Evolutionary conservation across 2,888 invertebrate species (phyloP).

Genomic region (Pomacea canaliculata): DNA sequence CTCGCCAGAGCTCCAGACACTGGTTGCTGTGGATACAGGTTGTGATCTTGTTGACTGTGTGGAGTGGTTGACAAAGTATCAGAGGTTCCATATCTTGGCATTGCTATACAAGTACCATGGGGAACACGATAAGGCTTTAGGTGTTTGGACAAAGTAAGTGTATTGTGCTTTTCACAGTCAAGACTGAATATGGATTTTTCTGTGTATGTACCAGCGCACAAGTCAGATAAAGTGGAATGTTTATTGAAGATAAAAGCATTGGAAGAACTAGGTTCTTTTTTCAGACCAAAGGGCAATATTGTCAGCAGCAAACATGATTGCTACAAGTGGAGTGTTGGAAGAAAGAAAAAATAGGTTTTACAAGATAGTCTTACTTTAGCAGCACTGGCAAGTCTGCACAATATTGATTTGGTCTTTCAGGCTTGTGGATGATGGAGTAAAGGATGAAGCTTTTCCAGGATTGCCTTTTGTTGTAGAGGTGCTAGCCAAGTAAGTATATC

Average conservation of each 20-base stretch:
- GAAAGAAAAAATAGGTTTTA: too few species aligned
- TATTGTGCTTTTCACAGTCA: neutral
- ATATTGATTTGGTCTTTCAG: constrained; percentile 45
- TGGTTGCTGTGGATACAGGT: constrained; percentile 61
- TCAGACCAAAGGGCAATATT: too few species aligned
- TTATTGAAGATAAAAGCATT: too few species aligned
- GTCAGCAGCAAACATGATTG: too few species aligned
- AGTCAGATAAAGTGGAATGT: too few species aligned
- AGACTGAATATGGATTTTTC: too few species aligned
- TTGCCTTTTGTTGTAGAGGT: constrained; percentile 69
- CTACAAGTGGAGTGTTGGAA: too few species aligned
- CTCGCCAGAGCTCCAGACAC: constrained; percentile 61
- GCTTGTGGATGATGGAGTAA: constrained; percentile 66
- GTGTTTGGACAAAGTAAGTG: constrained; percentile 69
- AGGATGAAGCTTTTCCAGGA: constrained; percentile 70
- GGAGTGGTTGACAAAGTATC: constrained; percentile 67
- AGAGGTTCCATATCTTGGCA: constrained; percentile 69
- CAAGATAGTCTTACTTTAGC: too few species aligned
- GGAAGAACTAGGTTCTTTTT: too few species aligned
- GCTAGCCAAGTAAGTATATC: constrained; percentile 67
- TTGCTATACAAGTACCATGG: constrained; percentile 68
- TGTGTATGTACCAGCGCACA: too few species aligned
- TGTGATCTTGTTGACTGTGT: constrained; percentile 70
- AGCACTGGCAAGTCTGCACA: too few species aligned
- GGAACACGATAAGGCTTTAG: constrained; percentile 70